Evolutionary conservation across 2,113 vertebrate species (phyloP).

Genomic region (Pandion haliaetus): DNA sequence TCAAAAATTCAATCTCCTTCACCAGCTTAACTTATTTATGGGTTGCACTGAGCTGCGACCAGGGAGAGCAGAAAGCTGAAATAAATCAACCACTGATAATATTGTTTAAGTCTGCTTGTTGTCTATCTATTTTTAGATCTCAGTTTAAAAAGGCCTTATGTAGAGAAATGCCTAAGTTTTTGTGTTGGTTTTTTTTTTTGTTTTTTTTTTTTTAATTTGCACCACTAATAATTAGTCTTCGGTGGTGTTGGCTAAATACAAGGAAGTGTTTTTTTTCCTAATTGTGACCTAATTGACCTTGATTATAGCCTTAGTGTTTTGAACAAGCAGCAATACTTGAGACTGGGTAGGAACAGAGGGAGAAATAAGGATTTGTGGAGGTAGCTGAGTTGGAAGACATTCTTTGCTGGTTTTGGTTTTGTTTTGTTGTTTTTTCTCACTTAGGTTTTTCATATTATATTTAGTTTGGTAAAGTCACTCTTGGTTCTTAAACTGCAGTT

Average conservation of each 20-base stretch:
- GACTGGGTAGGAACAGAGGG: neutral
- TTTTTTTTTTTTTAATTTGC: neutral
- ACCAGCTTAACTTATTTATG: constrained; percentile 32
- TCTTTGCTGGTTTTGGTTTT: neutral
- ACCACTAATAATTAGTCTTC: neutral
- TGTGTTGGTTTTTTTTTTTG: neutral
- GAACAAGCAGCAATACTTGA: neutral
- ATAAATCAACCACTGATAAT: constrained; percentile 34
- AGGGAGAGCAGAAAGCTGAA: neutral
- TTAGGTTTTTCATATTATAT: neutral
- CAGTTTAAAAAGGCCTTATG: neutral
- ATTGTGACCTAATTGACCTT: neutral
- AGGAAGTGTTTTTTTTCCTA: neutral
- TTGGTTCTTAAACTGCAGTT: neutral
- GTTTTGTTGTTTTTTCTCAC: neutral
- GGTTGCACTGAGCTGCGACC: neutral
- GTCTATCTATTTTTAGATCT: neutral
- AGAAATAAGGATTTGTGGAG: neutral
- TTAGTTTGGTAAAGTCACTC: neutral
- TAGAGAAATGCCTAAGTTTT: neutral
- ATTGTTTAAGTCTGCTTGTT: neutral
- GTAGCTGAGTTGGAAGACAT: neutral
- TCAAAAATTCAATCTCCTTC: constrained; percentile 57
- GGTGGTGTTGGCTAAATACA: neutral
- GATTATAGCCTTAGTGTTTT: neutral